Evolutionary conservation across 2,113 vertebrate genomes (phyloP).

Genomic region (Raja brachyura): DNA sequence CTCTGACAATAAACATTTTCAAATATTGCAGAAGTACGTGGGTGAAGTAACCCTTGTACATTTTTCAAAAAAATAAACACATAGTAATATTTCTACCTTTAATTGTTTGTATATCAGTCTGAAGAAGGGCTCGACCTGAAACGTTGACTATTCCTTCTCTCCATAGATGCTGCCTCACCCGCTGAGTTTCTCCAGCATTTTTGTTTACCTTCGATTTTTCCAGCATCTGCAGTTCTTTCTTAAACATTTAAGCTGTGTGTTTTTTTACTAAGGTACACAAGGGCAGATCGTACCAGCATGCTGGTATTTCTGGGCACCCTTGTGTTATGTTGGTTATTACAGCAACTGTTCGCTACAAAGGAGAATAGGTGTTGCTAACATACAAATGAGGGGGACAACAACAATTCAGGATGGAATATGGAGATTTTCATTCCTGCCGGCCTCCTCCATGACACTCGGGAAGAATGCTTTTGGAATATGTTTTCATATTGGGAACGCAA

Average conservation of each 20-base stretch:
- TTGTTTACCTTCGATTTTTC: no score
- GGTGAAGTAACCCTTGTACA: neutral
- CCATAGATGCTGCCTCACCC: no score
- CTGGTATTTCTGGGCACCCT: neutral
- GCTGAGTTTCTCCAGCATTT: no score
- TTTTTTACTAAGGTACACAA: neutral
- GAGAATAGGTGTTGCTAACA: neutral
- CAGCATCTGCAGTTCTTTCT: no score
- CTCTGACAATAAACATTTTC: neutral
- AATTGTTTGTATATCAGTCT: neutral
- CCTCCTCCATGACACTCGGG: neutral
- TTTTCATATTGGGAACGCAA: neutral
- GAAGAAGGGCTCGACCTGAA: no score
- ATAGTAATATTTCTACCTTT: neutral
- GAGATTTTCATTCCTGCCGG: neutral
- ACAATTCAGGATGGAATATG: neutral
- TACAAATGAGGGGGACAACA: neutral
- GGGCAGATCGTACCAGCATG: neutral
- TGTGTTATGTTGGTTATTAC: neutral
- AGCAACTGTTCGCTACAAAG: neutral
- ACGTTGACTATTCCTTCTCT: no score
- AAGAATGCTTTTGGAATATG: neutral
- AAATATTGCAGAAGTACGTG: neutral
- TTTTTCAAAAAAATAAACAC: neutral
- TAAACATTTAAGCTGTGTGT: neutral